Conservation (phyloP, 2,113 vertebrate species). For the Passerina amoena region DNA sequence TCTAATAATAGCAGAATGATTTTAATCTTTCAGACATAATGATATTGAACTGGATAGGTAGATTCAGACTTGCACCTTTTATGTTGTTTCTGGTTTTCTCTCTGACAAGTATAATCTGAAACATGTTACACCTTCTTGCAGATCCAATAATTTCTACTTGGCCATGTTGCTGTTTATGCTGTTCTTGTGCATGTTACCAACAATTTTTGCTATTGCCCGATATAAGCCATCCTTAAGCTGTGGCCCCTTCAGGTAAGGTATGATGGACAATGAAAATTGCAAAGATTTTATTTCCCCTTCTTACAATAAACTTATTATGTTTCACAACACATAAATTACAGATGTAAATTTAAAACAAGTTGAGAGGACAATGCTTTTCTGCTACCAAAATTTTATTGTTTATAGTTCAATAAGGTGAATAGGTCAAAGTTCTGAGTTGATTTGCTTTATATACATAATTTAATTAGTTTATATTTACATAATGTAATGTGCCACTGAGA, state of each 20-base stretch:
- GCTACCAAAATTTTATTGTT: neutral
- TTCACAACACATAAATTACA: neutral
- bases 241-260: slow-evolving; percentile 91
- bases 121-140: slow-evolving; percentile 46
- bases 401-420: neutral
- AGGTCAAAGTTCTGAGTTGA: neutral
- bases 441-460: neutral
- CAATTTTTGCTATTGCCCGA: slow-evolving; percentile 91
- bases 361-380: neutral
- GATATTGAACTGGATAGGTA: neutral
- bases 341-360: neutral
- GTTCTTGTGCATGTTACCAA: slow-evolving; percentile 96
- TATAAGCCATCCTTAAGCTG: slow-evolving; percentile 91
- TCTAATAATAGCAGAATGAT: neutral
- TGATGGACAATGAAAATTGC: neutral
- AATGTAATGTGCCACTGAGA: neutral
- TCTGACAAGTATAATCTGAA: neutral
- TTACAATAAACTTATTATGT: neutral
- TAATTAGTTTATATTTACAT: neutral
- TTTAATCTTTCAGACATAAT: neutral
- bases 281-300: neutral
- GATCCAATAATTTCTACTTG: slow-evolving; percentile 98
- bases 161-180: slow-evolving; percentile 97
- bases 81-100: neutral
- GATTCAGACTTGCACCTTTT: neutral